A percentile compares a stretch with the other conserved stretches of the same genome.
phyloP scores from a whole-genome alignment of 2,113 vertebrate species.

The Panurus biarmicus region DNA sequence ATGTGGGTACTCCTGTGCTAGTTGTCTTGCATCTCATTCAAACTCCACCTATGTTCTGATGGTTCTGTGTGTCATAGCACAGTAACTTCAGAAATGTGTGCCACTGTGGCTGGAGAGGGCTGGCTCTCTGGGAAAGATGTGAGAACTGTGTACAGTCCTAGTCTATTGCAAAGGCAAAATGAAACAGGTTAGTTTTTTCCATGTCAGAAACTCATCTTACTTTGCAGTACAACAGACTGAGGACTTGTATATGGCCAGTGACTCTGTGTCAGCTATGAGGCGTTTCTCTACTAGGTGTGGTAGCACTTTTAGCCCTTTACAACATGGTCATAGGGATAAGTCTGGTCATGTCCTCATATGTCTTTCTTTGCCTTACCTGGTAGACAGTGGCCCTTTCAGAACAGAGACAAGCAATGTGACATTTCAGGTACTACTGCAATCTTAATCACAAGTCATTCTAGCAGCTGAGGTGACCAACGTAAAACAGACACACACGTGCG shows the following conservation, averaged over 20 bases:
- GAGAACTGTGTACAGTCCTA: background rate
- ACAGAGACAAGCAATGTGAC: background rate
- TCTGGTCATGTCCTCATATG: background rate
- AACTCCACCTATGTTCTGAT: background rate
- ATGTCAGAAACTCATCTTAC: background rate
- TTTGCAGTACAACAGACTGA: background rate
- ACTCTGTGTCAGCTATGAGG: background rate
- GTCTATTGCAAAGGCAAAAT: background rate
- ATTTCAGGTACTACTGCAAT: slow-evolving; percentile 29
- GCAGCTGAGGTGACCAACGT: background rate
- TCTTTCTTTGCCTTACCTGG: background rate
- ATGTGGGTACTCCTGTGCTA: background rate
- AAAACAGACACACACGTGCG: background rate
- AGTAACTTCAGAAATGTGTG: background rate
- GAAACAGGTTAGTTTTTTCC: background rate
- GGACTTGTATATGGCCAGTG: background rate
- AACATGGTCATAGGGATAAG: background rate
- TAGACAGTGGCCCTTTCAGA: background rate
- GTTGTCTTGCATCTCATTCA: background rate
- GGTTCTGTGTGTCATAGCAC: background rate
- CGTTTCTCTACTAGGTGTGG: background rate
- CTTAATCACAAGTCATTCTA: background rate
- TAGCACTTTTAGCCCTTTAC: background rate
- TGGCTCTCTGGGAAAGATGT: background rate
- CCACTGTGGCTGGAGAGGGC: background rate